These are phyloP conservation scores for Tolmerus cingulatus DNA, from an alignment of 2,888 invertebrate species.

Conservation along the genomic window DNA sequence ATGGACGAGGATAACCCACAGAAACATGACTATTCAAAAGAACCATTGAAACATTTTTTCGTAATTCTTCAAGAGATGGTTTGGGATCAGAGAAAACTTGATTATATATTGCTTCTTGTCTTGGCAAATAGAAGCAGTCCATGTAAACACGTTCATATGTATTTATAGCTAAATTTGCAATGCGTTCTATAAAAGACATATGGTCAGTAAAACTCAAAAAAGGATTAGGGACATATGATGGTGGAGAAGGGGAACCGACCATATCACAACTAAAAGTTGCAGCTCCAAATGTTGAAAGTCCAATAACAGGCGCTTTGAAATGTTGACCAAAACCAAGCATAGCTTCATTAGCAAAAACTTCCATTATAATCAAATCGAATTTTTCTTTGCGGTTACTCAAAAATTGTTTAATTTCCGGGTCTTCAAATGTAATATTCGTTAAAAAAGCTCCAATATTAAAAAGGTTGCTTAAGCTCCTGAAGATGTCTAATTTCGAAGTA, in stretches of 20 bases:
- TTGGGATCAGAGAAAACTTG: constrained; percentile 56
- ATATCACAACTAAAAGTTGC: constrained; percentile 45
- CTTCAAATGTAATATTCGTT: constrained; percentile 45
- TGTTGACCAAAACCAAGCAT: constrained; percentile 56
- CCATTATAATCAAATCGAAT: constrained; percentile 61
- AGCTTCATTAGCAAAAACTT: constrained; percentile 61
- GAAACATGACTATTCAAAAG: constrained; percentile 60
- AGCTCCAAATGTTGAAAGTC: constrained; percentile 49
- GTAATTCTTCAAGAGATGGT: constrained; percentile 53
- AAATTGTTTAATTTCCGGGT: background rate
- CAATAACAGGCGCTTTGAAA: constrained; percentile 53
- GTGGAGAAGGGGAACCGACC: constrained; percentile 57
- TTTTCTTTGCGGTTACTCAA: constrained; percentile 52
- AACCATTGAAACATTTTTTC: constrained; percentile 56
- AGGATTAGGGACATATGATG: constrained; percentile 58
- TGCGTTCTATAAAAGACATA: constrained; percentile 60
- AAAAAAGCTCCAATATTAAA: background rate
- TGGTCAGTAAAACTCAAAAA: constrained; percentile 56
- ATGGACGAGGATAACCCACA: constrained; percentile 58
- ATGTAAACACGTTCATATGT: constrained; percentile 53
- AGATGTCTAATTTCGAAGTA: background rate
- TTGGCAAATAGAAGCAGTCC: constrained; percentile 55
- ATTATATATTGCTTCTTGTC: constrained; percentile 55
- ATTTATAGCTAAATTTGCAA: constrained; percentile 56
- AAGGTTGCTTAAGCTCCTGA: background rate